Percentiles rank a stretch among this genome's conserved stretches.
These are phyloP conservation scores for Meiosimyza platycephala DNA, from an alignment of 2,888 invertebrate genomes.

Conservation along the genomic window DNA sequence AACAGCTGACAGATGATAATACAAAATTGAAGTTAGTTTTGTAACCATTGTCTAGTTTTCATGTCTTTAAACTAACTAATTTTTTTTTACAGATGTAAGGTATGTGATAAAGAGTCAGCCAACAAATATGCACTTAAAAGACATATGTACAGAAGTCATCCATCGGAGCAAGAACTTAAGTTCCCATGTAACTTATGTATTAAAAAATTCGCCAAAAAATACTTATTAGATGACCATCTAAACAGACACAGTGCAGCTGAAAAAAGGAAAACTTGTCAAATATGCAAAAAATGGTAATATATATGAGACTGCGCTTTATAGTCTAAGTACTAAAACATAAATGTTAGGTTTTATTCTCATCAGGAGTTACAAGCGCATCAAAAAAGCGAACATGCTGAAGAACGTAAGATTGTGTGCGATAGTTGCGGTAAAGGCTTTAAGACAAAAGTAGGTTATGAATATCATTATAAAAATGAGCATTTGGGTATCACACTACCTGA, in stretches of 20 bases:
- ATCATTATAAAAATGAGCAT: constrained; percentile 26
- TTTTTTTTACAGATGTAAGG: no score
- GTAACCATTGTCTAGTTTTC: no score
- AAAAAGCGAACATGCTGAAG: constrained; percentile 27
- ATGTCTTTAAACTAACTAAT: no score
- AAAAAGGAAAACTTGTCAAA: constrained; percentile 18
- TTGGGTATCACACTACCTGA: constrained; percentile 17
- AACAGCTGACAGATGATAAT: no score
- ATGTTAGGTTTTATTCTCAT: neutral
- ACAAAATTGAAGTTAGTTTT: no score
- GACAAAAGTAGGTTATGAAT: constrained; percentile 4
- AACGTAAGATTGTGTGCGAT: constrained; percentile 27
- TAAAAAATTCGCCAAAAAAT: constrained; percentile 33
- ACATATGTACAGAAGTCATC: no score
- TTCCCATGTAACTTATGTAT: constrained; percentile 14
- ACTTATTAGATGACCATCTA: constrained; percentile 31
- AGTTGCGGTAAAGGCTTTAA: constrained; percentile 33
- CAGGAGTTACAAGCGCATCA: constrained; percentile 22
- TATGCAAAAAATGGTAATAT: no score
- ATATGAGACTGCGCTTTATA: neutral
- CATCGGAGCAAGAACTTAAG: no score
- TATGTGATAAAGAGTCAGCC: no score
- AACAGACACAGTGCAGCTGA: neutral
- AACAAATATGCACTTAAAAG: no score
- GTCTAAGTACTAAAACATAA: no score